Conservation (phyloP, 2,113 vertebrate genomes). For the Cheilinus undulatus region DNA sequence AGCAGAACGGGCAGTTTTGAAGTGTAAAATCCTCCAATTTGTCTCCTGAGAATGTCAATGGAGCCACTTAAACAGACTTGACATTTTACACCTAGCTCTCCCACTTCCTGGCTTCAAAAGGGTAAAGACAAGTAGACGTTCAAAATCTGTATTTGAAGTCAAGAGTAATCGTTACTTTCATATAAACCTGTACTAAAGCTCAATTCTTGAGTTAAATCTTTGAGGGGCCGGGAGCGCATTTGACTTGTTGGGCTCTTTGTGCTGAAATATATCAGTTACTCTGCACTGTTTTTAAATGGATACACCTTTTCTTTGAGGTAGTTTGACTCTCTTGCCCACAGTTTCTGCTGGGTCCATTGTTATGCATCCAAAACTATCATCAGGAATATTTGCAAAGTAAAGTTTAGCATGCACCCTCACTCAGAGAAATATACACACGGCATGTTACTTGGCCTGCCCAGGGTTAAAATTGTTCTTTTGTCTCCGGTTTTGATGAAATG, state of each 20-base stretch:
- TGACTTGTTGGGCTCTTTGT: slow-evolving; percentile 1
- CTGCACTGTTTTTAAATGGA: too few relatives aligned
- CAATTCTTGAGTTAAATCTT: slow-evolving; percentile 27
- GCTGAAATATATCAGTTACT: neutral
- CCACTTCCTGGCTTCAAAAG: slow-evolving; percentile 48
- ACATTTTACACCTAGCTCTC: slow-evolving; percentile 66
- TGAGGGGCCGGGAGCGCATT: slow-evolving; percentile 4
- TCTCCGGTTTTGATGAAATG: too few relatives aligned
- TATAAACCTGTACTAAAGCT: slow-evolving; percentile 45
- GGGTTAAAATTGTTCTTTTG: too few relatives aligned
- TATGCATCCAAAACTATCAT: too few relatives aligned
- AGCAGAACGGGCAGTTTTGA: slow-evolving; percentile 72
- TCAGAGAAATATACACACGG: too few relatives aligned
- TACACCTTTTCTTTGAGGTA: too few relatives aligned
- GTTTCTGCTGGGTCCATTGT: too few relatives aligned
- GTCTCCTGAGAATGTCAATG: slow-evolving; percentile 77
- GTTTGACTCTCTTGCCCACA: too few relatives aligned
- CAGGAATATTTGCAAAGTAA: too few relatives aligned
- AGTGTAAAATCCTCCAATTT: slow-evolving; percentile 74
- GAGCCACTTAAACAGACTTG: slow-evolving; percentile 71
- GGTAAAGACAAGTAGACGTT: slow-evolving; percentile 59
- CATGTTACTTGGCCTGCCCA: too few relatives aligned
- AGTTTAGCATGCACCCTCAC: too few relatives aligned
- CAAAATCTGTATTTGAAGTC: slow-evolving; percentile 58
- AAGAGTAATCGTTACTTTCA: slow-evolving; percentile 55